Base-by-base conservation (phyloP, 2,797 vertebrate genomes). In the Danio albolineatus region DNA sequence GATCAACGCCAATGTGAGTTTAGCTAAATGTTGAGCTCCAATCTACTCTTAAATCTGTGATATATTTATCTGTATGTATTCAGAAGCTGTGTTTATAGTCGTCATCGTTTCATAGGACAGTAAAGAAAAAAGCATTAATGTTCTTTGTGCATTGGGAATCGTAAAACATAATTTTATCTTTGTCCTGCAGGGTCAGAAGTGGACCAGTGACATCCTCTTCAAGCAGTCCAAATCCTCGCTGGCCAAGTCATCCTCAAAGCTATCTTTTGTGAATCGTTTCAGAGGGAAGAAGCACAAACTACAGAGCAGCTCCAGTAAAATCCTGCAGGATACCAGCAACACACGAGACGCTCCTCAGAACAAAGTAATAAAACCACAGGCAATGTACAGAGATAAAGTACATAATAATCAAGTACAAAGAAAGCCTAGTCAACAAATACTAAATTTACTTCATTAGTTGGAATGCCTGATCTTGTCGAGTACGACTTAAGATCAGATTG, bases 251-350 rank as follows among this genome's bases (percentile, higher is more conserved):
- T 96, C 96, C 83, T 95, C 97, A 85, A 98, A 98, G 89, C 93
- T 98, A n/a, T 96, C 97, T 87, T 99, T 98, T 82, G 95, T 99
- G 85, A 98, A 88, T 87, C 95, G 96, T 81, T 90, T 98, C 64
- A 96, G 96, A 81, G 95, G 97, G 81, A 98, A 97, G 88, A 99
- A 98, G 86, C 93, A 93, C 88, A 99, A 97, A 91, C 84, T 88
- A 7, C 77, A 73, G 0, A 85, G 91, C 6, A 86, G 94, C 71
- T 90, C 95, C 84, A 92, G 91, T 73, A 98, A 98, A 88, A 94
- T 96, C 77, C 93, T 98, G 79, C 97, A 99, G 83, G 97, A 98
- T 85, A 89, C 96, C 91, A 98, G 96, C 89, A 98, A 98, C 90
- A 96, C 96, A 19, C 90, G 93, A 79, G 95, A 96, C 65, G 74